A percentile compares a stretch with the other conserved stretches of the same genome.
Evolutionary conservation across 2,888 invertebrate genomes (phyloP).

Genomic region (Drosophila eohydei): DNA sequence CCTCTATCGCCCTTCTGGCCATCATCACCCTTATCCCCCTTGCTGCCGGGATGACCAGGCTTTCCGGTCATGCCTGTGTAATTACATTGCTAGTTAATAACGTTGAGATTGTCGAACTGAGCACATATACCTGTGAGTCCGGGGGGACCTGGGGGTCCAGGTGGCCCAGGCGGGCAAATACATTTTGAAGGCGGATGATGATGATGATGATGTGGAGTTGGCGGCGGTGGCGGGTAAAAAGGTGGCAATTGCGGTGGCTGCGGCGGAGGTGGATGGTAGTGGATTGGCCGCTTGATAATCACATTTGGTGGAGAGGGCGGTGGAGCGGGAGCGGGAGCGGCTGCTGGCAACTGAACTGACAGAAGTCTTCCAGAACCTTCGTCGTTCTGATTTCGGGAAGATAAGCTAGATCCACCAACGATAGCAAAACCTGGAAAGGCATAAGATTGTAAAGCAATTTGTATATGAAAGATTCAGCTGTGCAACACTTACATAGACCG

Average conservation of each 20-base stretch:
- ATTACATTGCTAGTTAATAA: not conserved
- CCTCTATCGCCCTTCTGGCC: conserved; percentile 28
- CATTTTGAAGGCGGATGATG: conserved; percentile 27
- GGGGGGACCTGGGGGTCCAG: conserved; percentile 40
- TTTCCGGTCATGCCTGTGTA: conserved; percentile 28
- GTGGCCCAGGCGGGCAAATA: conserved; percentile 45
- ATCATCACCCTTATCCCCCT: conserved; percentile 29
- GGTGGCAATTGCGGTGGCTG: not conserved
- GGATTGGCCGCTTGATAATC: conserved; percentile 28
- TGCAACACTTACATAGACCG: conserved; percentile 29
- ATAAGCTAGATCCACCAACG: conserved; percentile 16
- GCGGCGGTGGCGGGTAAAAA: conserved; percentile 17
- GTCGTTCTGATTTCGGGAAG: not conserved
- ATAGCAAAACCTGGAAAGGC: conserved; percentile 24
- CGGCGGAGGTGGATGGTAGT: conserved; percentile 25
- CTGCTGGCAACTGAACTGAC: conserved; percentile 19
- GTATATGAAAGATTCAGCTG: not conserved
- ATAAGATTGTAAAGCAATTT: not conserved
- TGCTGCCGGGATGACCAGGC: conserved; percentile 30
- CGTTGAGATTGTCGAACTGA: too few relatives aligned
- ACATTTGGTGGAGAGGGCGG: conserved; percentile 38
- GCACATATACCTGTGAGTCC: conserved; percentile 20
- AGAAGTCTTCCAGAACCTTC: conserved; percentile 20
- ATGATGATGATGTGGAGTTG: conserved; percentile 17
- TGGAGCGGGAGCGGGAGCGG: conserved; percentile 10